Evolutionary conservation across 2,888 invertebrate species (phyloP).

Genomic region (Amphipyra tragopoginis): DNA sequence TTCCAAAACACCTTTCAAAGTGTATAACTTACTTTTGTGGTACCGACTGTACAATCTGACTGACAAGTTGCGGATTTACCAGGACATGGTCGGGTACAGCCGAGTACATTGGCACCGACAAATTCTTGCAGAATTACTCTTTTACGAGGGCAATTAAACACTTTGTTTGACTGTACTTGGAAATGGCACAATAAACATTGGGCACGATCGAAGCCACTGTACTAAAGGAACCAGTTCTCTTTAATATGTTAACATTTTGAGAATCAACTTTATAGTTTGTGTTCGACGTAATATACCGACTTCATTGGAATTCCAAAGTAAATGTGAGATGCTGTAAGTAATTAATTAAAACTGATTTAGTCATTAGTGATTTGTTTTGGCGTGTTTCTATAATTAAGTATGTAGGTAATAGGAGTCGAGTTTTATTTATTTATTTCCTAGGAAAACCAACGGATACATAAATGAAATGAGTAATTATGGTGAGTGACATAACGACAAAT

Average conservation of each 20-base stretch:
- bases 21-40: too few relatives aligned
- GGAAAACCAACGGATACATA: too few relatives aligned
- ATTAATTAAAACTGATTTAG: slow-evolving; percentile 1
- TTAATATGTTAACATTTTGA: slow-evolving; percentile 12
- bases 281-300: slow-evolving; percentile 3
- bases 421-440: too few relatives aligned
- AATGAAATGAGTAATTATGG: too few relatives aligned
- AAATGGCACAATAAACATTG: slow-evolving; percentile 37
- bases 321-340: not conserved
- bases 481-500: too few relatives aligned
- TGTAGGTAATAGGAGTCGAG: not conserved
- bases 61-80: slow-evolving; percentile 7
- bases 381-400: not conserved
- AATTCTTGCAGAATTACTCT: slow-evolving; percentile 22
- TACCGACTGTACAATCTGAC: not conserved
- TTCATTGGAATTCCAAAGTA: slow-evolving; percentile 2
- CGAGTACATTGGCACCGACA: slow-evolving; percentile 14
- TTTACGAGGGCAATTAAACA: slow-evolving; percentile 51
- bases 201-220: not conserved
- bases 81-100: not conserved
- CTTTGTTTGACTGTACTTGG: slow-evolving; percentile 23
- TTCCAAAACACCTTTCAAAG: too few relatives aligned
- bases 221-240: slow-evolving; percentile 18
- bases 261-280: slow-evolving; percentile 12
- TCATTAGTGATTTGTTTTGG: not conserved